These are phyloP conservation scores for Gallinago undulata DNA, from an alignment of 2,113 vertebrate species.

Conservation along the genomic window DNA sequence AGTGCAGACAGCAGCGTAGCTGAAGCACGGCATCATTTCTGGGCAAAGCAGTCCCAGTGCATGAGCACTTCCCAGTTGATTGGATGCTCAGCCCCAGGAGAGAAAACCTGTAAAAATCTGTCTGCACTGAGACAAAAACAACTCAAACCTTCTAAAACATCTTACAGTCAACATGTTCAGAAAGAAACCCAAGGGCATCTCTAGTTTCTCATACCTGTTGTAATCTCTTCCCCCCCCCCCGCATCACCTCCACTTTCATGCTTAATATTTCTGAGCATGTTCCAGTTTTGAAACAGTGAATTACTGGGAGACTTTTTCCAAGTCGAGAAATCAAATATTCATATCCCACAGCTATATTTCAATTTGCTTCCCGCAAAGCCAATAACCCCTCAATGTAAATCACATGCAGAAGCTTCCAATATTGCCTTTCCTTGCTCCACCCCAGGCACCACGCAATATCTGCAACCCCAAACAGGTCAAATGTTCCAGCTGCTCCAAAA, in stretches of 20 bases:
- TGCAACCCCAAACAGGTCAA: background rate
- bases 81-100: fast-evolving
- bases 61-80: fast-evolving
- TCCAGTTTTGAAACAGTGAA: background rate
- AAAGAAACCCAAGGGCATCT: background rate
- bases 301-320: background rate
- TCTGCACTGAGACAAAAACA: background rate
- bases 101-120: background rate
- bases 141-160: background rate
- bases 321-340: background rate
- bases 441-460: background rate
- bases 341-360: background rate
- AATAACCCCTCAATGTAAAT: background rate
- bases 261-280: background rate
- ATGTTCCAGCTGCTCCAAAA: background rate
- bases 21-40: background rate
- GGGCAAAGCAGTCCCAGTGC: fast-evolving
- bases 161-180: fast-evolving
- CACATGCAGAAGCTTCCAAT: background rate
- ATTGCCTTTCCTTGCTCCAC: background rate
- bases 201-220: fast-evolving
- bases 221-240: fast-evolving
- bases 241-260: background rate
- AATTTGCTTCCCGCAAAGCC: background rate
- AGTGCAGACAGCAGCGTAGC: fast-evolving